Evolutionary conservation across 2,113 vertebrate genomes (phyloP).

Genomic region (Grus americana): DNA sequence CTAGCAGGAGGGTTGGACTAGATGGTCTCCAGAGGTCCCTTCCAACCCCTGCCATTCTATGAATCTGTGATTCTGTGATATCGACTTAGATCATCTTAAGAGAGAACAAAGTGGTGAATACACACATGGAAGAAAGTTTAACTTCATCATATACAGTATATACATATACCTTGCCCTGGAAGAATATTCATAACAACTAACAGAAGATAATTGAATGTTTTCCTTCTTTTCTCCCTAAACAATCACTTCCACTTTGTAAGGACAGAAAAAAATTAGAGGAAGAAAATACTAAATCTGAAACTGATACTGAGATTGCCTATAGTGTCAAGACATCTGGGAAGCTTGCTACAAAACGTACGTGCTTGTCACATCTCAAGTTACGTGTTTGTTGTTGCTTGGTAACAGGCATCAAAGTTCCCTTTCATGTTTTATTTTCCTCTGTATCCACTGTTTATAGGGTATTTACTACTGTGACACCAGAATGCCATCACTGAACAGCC

Average conservation of each 20-base stretch:
- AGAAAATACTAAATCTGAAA: slow-evolving; percentile 75
- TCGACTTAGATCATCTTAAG: not conserved
- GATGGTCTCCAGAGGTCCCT: no score
- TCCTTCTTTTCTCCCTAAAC: not conserved
- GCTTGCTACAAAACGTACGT: slow-evolving; percentile 43
- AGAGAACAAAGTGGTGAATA: not conserved
- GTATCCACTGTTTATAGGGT: slow-evolving; percentile 66
- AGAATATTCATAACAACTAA: not conserved
- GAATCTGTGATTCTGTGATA: no score
- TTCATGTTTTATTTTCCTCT: slow-evolving; percentile 73
- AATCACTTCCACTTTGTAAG: not conserved
- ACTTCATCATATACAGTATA: not conserved
- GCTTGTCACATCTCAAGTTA: slow-evolving; percentile 71
- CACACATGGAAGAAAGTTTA: not conserved
- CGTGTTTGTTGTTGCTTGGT: slow-evolving; percentile 58
- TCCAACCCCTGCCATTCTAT: no score
- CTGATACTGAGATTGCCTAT: slow-evolving; percentile 73
- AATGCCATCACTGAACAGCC: slow-evolving; percentile 74
- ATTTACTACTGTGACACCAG: slow-evolving; percentile 76
- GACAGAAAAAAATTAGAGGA: not conserved
- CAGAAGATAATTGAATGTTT: not conserved
- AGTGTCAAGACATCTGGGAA: slow-evolving; percentile 73
- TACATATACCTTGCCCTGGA: not conserved
- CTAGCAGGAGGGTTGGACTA: no score
- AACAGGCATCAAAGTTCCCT: slow-evolving; percentile 52